These are phyloP conservation scores for Pseudomugil gertrudae DNA, from an alignment of 2,797 vertebrate genomes.

Conservation along the genomic window DNA sequence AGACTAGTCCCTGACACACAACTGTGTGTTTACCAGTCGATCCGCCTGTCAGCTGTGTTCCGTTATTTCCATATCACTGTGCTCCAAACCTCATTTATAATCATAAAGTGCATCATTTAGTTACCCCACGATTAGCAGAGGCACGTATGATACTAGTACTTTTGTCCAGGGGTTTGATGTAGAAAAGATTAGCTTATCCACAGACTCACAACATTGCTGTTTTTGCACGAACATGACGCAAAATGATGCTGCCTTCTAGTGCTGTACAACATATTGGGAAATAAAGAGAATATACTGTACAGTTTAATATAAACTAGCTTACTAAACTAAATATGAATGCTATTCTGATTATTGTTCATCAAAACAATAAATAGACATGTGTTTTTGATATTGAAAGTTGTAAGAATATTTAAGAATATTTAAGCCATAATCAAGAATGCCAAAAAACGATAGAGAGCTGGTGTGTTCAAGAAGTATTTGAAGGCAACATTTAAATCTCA, in stretches of 20 bases:
- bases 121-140: not conserved
- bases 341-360: not conserved
- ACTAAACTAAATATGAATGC: not conserved
- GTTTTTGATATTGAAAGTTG: not conserved
- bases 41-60: constrained; percentile 38
- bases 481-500: constrained; percentile 52
- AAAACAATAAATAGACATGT: not conserved
- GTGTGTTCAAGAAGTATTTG: not conserved
- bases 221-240: constrained; percentile 35
- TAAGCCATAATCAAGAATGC: not conserved
- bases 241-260: constrained; percentile 35
- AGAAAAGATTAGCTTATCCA: constrained; percentile 31
- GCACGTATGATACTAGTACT: accelerated
- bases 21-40: constrained; percentile 49
- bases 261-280: constrained; percentile 1
- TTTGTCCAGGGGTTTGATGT: not conserved
- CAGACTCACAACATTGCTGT: constrained; percentile 35
- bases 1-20: constrained; percentile 8
- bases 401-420: not conserved
- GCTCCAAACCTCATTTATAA: constrained; percentile 24
- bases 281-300: too few relatives aligned
- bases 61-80: constrained; percentile 44
- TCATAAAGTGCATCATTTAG: constrained; percentile 38
- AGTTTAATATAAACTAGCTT: too few relatives aligned
- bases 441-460: not conserved